phyloP scores from a whole-genome alignment of 1,140 invertebrate species.

The Caenorhabditis tropicalis region DNA sequence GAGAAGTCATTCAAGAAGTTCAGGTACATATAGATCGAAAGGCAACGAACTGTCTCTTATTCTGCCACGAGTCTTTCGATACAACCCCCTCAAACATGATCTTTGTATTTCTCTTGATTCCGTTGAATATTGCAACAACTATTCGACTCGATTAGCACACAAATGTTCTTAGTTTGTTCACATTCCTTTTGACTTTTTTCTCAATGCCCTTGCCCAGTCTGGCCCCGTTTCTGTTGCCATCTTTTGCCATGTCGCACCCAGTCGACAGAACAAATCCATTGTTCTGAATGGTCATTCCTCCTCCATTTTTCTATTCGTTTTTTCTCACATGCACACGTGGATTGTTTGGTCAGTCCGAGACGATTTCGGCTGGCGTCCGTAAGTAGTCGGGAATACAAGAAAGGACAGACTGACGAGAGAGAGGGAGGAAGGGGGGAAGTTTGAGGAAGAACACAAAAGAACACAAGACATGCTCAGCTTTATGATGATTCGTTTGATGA shows the following conservation, averaged over 20 bases:
- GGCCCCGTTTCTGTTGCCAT: constrained; percentile 15
- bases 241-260: constrained; percentile 32
- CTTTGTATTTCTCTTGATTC: constrained; percentile 7
- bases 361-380: background rate
- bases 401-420: no score
- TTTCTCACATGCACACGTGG: constrained; percentile 19
- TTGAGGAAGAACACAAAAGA: constrained; percentile 28
- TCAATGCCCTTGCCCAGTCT: background rate
- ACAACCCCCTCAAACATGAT: background rate
- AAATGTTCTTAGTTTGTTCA: constrained; percentile 15
- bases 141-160: background rate
- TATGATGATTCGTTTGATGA: background rate
- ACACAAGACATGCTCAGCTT: background rate
- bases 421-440: background rate
- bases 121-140: background rate
- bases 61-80: no score
- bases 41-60: no score
- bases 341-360: constrained; percentile 39
- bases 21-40: no score
- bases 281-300: constrained; percentile 16
- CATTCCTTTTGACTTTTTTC: background rate
- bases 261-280: constrained; percentile 34
- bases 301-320: background rate
- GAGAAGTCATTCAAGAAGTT: no score
- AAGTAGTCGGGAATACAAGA: constrained; percentile 25